These are phyloP conservation scores for Nomada hirtipes DNA, from an alignment of 2,888 invertebrate species.

Conservation along the genomic window DNA sequence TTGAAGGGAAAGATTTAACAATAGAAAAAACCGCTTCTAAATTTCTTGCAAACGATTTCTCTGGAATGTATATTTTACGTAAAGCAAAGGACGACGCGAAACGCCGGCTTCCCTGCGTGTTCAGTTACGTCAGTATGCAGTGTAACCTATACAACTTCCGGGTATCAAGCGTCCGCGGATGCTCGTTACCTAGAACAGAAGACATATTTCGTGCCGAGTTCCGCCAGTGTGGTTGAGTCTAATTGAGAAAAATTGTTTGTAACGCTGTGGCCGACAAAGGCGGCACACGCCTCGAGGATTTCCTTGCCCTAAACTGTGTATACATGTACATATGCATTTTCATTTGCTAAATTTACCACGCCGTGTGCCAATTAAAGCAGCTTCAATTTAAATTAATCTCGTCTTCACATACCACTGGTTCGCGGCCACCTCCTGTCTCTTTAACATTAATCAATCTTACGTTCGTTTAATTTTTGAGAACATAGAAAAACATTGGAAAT, in stretches of 20 bases:
- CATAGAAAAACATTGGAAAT: not conserved
- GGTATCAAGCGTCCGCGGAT: conserved; percentile 49
- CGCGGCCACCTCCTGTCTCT: not conserved
- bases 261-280: conserved; percentile 4
- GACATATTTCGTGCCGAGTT: conserved; percentile 40
- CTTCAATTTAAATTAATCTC: conserved; percentile 4
- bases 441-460: not conserved
- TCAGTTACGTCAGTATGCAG: conserved; percentile 58
- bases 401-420: no score
- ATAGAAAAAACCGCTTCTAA: conserved; percentile 72
- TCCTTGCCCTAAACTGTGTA: not conserved
- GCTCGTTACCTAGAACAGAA: conserved; percentile 49
- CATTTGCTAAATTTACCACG: conserved; percentile 4
- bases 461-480: conserved; percentile 1
- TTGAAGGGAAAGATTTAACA: conserved; percentile 74
- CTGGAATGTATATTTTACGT: conserved; percentile 72
- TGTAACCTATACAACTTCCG: conserved; percentile 53
- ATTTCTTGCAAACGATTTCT: conserved; percentile 70
- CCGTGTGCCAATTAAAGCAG: not conserved
- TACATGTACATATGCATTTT: not conserved
- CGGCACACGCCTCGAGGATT: not conserved
- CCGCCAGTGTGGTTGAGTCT: conserved; percentile 21
- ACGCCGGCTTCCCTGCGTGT: conserved; percentile 44
- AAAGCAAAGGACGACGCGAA: conserved; percentile 43
- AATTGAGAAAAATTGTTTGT: conserved; percentile 54